Base-by-base conservation (phyloP, 2,888 invertebrate species). In the Empis stercorea region DNA sequence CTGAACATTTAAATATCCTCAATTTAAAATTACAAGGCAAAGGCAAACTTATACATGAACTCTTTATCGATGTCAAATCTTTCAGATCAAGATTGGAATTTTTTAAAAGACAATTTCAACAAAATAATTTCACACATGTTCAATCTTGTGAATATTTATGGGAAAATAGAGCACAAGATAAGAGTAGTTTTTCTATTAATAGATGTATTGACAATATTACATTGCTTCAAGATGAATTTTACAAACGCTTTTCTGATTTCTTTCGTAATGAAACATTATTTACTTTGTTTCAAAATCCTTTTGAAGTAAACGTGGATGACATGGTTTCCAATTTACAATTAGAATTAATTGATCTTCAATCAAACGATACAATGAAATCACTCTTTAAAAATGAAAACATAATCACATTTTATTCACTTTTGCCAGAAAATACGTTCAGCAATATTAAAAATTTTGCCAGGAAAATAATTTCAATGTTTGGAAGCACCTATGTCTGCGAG, bases 401-500 rank as follows among this genome's bases (percentile, higher is more conserved):
- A 20, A 39, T 9, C 32, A 30, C 30, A 42, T 42, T 42, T 30
- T 42, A 42, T 30, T 27, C 42, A 13, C 15, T 32, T 42, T 42
- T 42, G 13, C 15, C 15, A 13, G 30, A 34, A 34, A 43, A 43
- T 43, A 34, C 30, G 17, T 43, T 34, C 34, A 17, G n/a, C 16
- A 43, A 43, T 17, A 43, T 43, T 43, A 7, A 17, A 34, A 34
- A 42, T 42, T 42, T 42, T 16, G 42, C 42, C 15, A 17, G 34
- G 20, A 43, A 43, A 43, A 44, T 44, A 44, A 36, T 44, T 44
- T 44, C 44, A 36, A 36, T 44, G 20, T 36, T 44, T 44, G 44
- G 36, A 36, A 34, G 44, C 23, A 43, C 43, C 43, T 43, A 43
- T 34, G 34, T 34, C 34, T 43, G 17, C 17, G 20, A 32, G 32